Evolutionary conservation across 2,888 invertebrate species (phyloP).

Genomic region (Phlogophora meticulosa): DNA sequence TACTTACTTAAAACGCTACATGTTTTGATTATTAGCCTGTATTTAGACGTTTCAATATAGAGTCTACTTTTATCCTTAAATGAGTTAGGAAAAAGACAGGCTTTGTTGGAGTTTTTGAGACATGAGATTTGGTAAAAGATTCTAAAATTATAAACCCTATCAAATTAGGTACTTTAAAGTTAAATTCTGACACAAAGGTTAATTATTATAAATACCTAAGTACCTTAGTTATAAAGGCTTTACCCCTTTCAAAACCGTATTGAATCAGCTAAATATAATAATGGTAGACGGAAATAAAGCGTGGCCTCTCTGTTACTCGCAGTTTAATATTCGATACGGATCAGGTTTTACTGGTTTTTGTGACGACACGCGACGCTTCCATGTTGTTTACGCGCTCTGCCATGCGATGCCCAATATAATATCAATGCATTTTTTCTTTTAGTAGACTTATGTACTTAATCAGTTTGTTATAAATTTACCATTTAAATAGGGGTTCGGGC

Average conservation of each 20-base stretch:
- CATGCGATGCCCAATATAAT: slow-evolving; percentile 39
- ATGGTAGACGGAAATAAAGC: slow-evolving; percentile 54
- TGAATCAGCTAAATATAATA: slow-evolving; percentile 48
- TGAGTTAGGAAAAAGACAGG: neutral
- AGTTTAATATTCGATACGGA: slow-evolving; percentile 62
- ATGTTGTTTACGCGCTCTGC: slow-evolving; percentile 50
- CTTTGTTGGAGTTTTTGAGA: neutral
- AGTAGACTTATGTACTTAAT: neutral
- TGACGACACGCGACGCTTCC: slow-evolving; percentile 56
- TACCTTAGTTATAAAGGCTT: slow-evolving; percentile 17
- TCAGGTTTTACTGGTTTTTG: slow-evolving; percentile 62
- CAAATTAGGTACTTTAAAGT: neutral
- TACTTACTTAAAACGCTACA: slow-evolving; percentile 37
- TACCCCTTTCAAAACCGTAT: slow-evolving; percentile 15
- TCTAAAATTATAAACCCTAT: too few relatives aligned
- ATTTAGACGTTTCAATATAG: neutral
- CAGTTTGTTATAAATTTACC: slow-evolving; percentile 35
- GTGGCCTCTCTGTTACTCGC: slow-evolving; percentile 54
- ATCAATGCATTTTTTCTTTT: slow-evolving; percentile 51
- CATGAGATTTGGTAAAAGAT: neutral
- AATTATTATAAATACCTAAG: neutral
- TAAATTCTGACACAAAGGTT: neutral
- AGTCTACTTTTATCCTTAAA: slow-evolving; percentile 2
- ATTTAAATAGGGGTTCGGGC: slow-evolving; percentile 37
- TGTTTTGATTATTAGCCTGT: slow-evolving; percentile 10